Percentiles rank a stretch among this genome's conserved stretches.
phyloP scores from a whole-genome alignment of 2,113 vertebrate species.

The Melanerpes aurifrons region DNA sequence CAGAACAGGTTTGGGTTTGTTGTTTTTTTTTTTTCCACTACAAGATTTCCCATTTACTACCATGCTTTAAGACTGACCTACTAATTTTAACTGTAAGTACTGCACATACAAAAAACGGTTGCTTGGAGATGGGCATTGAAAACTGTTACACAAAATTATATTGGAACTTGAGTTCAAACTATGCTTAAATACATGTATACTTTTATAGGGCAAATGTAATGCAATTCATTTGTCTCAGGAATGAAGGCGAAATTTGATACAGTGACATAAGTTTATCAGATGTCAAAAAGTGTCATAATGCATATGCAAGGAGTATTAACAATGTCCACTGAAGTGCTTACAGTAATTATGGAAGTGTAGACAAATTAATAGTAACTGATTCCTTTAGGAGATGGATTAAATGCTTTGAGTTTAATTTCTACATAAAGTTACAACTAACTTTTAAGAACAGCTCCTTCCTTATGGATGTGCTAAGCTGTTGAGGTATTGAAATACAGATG shows the following conservation, averaged over 20 bases:
- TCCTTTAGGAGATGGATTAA: background rate
- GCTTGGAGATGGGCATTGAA: background rate
- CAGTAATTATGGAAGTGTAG: background rate
- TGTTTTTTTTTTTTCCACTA: background rate
- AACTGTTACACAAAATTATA: background rate
- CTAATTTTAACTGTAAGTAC: background rate
- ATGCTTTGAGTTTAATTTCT: background rate
- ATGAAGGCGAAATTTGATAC: background rate
- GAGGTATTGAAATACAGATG: background rate
- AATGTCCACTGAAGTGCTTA: background rate
- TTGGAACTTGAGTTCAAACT: background rate
- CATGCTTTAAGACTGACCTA: background rate
- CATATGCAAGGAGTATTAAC: background rate
- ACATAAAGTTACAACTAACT: background rate
- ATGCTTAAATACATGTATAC: rapidly evolving
- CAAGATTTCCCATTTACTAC: background rate
- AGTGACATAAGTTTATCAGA: background rate
- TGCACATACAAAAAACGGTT: background rate
- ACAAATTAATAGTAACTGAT: background rate
- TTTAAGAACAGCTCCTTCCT: background rate
- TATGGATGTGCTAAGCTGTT: background rate
- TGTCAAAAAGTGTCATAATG: background rate
- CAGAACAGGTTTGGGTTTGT: background rate
- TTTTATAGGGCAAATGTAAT: background rate
- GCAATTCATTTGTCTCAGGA: background rate